Evolutionary conservation across 2,888 invertebrate species (phyloP), one percentile per base, ranked within the genome.

Genomic region (Dexiosoma caninum): DNA sequence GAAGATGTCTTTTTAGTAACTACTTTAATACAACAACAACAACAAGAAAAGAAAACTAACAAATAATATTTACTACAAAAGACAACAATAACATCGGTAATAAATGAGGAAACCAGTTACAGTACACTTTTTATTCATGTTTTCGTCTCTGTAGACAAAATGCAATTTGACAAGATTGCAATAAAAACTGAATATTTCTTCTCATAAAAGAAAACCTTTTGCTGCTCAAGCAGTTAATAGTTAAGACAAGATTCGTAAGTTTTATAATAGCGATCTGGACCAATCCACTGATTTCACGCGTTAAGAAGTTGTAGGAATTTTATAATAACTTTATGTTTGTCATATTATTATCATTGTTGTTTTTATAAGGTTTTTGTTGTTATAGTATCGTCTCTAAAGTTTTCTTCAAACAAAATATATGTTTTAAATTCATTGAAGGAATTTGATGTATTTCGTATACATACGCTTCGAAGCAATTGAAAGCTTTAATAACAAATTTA

Each of bases 1-100:
- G 27, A 57, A 71, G 70, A 57, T 78, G 64, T 51, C 57, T 77
- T 77, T 76, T 69, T 21, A 72, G 42, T 72, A 53, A 62, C 51
- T 44, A 37, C 72, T 55, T 72, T 44, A 72, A 35, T 27, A 14
- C 62, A 72, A 27, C 49, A 72, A 53, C 44, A 70, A 46, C 10
- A 46, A 21, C 42, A 44, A 35, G 14, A 46, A 46, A 1, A 30
- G 53, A 16, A 42, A 19, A 19, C 9, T 0, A 44, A 9, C 27
- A 10, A 42, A 27, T 23, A 35, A 14, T 44, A 46, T 32, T 21
- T 21, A 44, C 30, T 57, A 46, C 14, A 69, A 32, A 4, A n/a
- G n/a, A n/a, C 1, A 23, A 55, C 19, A 55, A 69, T 44, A 35
- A 32, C 2, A 30, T n/a, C n/a, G n/a, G 19, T 32, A 30, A 30